Evolutionary conservation across 2,113 vertebrate genomes (phyloP).

Genomic region (Rallus limicola): DNA sequence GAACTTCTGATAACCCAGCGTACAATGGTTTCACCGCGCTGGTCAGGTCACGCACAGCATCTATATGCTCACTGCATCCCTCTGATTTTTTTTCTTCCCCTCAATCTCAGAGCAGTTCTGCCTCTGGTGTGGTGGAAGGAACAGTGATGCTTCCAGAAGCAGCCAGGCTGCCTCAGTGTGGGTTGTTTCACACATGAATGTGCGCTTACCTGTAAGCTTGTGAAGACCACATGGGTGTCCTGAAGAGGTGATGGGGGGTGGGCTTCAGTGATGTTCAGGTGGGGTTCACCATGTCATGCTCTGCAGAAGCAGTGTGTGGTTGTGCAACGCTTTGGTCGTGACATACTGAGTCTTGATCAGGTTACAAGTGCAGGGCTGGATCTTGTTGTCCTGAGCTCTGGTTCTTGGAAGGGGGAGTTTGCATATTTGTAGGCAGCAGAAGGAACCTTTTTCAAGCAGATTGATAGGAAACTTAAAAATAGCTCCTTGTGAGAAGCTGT

Average conservation of each 20-base stretch:
- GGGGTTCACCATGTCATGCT: background rate
- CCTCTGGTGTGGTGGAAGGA: background rate
- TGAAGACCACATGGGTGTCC: background rate
- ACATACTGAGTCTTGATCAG: background rate
- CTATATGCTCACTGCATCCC: background rate
- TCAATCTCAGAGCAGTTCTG: background rate
- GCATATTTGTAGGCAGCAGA: slow-evolving; percentile 40
- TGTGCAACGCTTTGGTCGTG: background rate
- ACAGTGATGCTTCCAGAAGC: background rate
- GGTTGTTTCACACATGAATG: background rate
- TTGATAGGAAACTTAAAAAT: slow-evolving; percentile 47
- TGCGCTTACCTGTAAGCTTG: background rate
- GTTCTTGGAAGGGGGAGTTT: background rate
- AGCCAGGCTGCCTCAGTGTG: background rate
- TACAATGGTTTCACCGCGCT: slow-evolving; percentile 16
- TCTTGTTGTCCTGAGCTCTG: slow-evolving; percentile 5
- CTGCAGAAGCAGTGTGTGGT: accelerated
- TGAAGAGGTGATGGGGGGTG: background rate
- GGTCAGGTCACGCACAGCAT: background rate
- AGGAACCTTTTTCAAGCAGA: slow-evolving; percentile 49
- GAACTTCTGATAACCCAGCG: slow-evolving; percentile 10
- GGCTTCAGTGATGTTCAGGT: background rate
- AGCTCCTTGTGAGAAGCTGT: slow-evolving; percentile 35
- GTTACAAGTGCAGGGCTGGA: background rate
- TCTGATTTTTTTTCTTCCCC: background rate